Conservation (phyloP, 2,888 invertebrate species). For the Theretra japonica region DNA sequence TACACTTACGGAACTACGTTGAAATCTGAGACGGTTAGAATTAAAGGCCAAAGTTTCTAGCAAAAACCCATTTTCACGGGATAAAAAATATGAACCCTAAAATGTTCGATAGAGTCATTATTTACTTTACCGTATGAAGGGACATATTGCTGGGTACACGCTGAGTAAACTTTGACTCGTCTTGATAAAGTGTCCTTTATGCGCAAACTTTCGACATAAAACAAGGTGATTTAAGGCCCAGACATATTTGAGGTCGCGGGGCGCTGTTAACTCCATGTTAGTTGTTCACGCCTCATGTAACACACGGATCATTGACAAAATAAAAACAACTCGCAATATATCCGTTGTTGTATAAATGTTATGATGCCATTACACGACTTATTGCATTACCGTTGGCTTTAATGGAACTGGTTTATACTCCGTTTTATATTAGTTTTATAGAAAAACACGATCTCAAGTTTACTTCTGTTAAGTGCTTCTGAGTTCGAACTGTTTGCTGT, state of each 20-base stretch:
- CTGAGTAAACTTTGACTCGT: constrained; percentile 45
- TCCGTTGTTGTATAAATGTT: constrained; percentile 10
- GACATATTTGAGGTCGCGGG: constrained; percentile 38
- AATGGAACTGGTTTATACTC: constrained; percentile 6
- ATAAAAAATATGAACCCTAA: constrained; percentile 15
- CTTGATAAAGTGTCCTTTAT: constrained; percentile 55
- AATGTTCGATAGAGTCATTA: constrained; percentile 31
- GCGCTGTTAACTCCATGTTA: constrained; percentile 23
- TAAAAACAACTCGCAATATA: constrained; percentile 10
- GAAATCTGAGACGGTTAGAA: no score
- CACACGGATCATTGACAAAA: constrained; percentile 12
- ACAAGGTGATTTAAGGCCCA: constrained; percentile 50
- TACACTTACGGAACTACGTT: no score
- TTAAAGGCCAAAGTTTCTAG: neutral
- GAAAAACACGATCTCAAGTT: constrained; percentile 11
- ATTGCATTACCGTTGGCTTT: neutral
- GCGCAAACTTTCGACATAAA: constrained; percentile 54
- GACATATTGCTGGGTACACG: constrained; percentile 49
- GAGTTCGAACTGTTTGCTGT: constrained; percentile 1
- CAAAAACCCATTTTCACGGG: neutral
- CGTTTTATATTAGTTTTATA: neutral
- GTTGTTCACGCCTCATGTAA: constrained; percentile 30
- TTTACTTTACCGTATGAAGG: constrained; percentile 33
- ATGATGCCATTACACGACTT: constrained; percentile 9
- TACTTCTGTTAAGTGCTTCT: neutral